phyloP scores from a whole-genome alignment of 2,113 vertebrate species.

The Vulpes lagopus region DNA sequence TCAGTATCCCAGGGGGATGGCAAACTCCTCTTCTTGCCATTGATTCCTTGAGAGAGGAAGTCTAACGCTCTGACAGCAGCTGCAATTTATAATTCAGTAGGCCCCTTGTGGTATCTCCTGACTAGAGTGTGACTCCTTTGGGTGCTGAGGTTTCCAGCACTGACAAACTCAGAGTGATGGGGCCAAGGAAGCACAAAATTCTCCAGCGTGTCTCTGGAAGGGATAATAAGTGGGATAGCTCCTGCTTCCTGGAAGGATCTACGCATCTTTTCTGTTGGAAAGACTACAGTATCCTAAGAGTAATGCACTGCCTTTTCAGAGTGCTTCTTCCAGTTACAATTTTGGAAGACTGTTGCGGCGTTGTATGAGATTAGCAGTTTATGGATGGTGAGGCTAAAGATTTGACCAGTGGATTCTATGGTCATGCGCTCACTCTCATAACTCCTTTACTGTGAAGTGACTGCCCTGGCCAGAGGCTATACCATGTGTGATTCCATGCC shows the following conservation, averaged over 20 bases:
- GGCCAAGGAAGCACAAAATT: background rate
- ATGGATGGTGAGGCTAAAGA: background rate
- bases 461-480: background rate
- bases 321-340: background rate
- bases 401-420: background rate
- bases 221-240: background rate
- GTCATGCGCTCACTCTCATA: background rate
- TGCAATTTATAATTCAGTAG: background rate
- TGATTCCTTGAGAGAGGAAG: background rate
- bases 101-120: background rate
- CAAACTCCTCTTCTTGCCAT: background rate
- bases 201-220: background rate
- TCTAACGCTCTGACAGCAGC: background rate
- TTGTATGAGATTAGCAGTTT: background rate
- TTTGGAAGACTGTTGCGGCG: background rate
- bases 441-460: background rate
- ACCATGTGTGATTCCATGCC: background rate
- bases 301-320: background rate
- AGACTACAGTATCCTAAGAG: background rate
- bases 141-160: background rate
- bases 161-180: background rate
- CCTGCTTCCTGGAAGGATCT: background rate
- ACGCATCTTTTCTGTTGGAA: background rate
- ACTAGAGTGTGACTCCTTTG: background rate
- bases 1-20: background rate